A percentile compares a stretch with the other conserved stretches of the same genome.
These are phyloP conservation scores for Cyclura pinguis DNA, from an alignment of 2,797 vertebrate genomes.

Conservation along the genomic window DNA sequence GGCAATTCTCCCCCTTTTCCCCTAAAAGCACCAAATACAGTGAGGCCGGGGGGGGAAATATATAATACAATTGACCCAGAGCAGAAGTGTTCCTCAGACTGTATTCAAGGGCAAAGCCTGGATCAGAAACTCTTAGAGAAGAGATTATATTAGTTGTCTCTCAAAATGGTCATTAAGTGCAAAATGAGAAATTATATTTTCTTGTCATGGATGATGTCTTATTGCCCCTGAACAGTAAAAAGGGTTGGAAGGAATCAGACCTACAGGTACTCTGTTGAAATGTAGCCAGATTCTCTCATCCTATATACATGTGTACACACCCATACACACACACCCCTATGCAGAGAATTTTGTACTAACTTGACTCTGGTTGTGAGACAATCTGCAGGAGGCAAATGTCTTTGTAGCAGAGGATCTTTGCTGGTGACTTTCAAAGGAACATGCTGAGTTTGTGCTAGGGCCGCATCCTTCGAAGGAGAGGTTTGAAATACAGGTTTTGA, in stretches of 20 bases:
- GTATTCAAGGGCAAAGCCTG: conserved; percentile 55
- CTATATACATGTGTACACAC: neutral
- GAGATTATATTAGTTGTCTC: conserved; percentile 51
- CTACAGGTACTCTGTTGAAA: neutral
- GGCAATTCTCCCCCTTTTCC: neutral
- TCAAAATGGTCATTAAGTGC: conserved; percentile 46
- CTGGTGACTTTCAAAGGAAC: neutral
- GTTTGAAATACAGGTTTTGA: neutral
- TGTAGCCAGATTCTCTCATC: conserved; percentile 19
- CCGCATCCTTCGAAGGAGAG: neutral
- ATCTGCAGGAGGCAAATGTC: conserved; percentile 21
- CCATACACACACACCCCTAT: too few species aligned
- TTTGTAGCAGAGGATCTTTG: conserved; percentile 15
- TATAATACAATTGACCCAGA: neutral
- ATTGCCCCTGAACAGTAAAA: conserved; percentile 32
- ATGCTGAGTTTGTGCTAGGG: conserved; percentile 4
- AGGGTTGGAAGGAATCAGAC: conserved; percentile 24
- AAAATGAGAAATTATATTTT: conserved; percentile 59
- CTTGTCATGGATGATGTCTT: conserved; percentile 52
- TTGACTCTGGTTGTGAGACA: neutral
- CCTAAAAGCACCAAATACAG: neutral
- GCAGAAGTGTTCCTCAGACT: conserved; percentile 16
- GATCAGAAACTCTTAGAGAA: conserved; percentile 33
- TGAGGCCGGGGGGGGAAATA: neutral
- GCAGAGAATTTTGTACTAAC: neutral